phyloP scores from a whole-genome alignment of 2,113 vertebrate genomes.

The Eupsittula cactorum region DNA sequence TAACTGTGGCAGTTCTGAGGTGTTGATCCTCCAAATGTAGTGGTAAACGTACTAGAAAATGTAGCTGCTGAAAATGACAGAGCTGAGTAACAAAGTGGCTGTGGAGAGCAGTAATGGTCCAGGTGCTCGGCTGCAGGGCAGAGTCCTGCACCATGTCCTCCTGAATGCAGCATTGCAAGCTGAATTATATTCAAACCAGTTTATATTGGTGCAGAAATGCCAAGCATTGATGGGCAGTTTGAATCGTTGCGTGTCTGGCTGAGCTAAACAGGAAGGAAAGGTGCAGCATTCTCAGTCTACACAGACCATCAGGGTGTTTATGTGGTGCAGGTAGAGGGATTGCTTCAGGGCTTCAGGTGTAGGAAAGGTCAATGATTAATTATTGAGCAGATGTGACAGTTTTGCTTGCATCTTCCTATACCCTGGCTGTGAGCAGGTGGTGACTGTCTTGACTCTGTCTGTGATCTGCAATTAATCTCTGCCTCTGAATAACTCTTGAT shows the following conservation, averaged over 20 bases:
- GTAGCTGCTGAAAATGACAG: not conserved
- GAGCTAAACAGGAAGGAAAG: constrained; percentile 33
- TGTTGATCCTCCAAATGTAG: not conserved
- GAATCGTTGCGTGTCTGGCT: constrained; percentile 1
- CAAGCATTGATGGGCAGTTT: not conserved
- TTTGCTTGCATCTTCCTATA: constrained; percentile 29
- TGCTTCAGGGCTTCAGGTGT: not conserved
- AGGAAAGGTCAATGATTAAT: constrained; percentile 57
- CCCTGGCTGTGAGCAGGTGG: not conserved
- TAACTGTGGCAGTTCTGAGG: not conserved
- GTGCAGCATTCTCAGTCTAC: not conserved
- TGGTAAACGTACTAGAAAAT: not conserved
- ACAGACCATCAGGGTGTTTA: constrained; percentile 42
- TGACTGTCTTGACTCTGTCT: constrained; percentile 29
- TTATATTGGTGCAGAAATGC: not conserved
- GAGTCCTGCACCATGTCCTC: not conserved
- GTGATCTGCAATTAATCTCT: not conserved
- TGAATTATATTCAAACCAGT: not conserved
- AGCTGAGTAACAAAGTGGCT: not conserved
- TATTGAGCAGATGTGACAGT: constrained; percentile 39
- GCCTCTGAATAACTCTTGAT: constrained; percentile 3
- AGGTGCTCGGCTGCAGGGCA: rapidly evolving
- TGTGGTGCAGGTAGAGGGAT: not conserved
- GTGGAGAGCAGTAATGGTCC: too few relatives aligned
- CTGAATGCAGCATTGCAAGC: not conserved